phyloP scores from a whole-genome alignment of 2,113 vertebrate species.

The Sander lucioperca region DNA sequence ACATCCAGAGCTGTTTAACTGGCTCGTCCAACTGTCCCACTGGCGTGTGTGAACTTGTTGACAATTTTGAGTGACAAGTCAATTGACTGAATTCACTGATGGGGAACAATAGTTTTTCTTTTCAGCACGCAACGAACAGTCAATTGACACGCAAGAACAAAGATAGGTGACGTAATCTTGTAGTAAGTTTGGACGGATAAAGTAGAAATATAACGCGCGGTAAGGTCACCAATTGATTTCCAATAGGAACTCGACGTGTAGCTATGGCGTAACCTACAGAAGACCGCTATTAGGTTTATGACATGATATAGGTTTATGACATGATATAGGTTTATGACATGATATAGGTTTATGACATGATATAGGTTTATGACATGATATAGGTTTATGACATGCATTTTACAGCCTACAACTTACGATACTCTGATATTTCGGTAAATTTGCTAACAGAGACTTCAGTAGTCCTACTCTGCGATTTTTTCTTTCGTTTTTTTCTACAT shows the following conservation, averaged over 20 bases:
- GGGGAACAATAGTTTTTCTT: background rate
- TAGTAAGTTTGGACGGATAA: background rate
- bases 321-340: too few relatives aligned
- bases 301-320: too few relatives aligned
- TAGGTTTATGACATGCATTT: too few relatives aligned
- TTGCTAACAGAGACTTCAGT: too few relatives aligned
- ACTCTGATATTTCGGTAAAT: too few relatives aligned
- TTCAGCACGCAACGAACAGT: background rate
- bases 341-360: too few relatives aligned
- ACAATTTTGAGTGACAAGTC: background rate
- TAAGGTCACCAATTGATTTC: background rate
- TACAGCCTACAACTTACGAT: too few relatives aligned
- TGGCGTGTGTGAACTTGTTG: slow-evolving; percentile 39
- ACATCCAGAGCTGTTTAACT: background rate
- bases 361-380: too few relatives aligned
- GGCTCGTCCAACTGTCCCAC: too few relatives aligned
- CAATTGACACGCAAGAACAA: background rate
- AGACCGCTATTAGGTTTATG: too few relatives aligned
- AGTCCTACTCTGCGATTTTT: background rate
- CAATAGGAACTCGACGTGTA: background rate
- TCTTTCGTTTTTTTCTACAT: background rate
- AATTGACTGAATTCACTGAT: background rate
- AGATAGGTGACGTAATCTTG: background rate
- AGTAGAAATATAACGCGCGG: background rate
- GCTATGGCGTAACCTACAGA: too few relatives aligned